phyloP scores from a whole-genome alignment of 2,797 vertebrate genomes.

The Pangasius macronema region DNA sequence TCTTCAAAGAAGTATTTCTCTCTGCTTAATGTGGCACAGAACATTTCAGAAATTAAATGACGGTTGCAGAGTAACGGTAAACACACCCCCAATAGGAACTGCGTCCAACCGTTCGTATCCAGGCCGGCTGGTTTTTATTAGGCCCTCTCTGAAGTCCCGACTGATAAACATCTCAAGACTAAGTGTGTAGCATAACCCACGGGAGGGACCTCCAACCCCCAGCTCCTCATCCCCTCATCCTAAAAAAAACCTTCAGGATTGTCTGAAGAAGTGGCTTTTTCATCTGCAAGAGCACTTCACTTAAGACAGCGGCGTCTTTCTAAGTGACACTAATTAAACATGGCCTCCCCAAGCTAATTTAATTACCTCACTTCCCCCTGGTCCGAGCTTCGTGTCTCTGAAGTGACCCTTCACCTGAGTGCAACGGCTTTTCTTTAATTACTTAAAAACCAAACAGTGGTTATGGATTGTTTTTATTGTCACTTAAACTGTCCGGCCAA shows the following conservation, averaged over 20 bases:
- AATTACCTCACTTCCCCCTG: slow-evolving; percentile 62
- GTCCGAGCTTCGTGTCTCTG: slow-evolving; percentile 46
- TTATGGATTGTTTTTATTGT: slow-evolving; percentile 27
- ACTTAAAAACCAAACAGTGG: slow-evolving; percentile 18
- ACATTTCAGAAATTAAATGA: slow-evolving; percentile 67
- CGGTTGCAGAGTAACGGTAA: slow-evolving; percentile 62
- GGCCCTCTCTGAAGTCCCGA: slow-evolving; percentile 22
- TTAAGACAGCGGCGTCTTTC: slow-evolving; percentile 60
- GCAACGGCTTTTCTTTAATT: slow-evolving; percentile 34
- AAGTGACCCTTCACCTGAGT: slow-evolving; percentile 46
- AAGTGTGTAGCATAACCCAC: slow-evolving; percentile 28
- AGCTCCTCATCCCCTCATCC: neutral
- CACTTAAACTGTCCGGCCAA: neutral
- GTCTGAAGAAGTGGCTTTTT: slow-evolving; percentile 19
- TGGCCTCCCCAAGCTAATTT: slow-evolving; percentile 62
- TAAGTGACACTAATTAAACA: slow-evolving; percentile 66
- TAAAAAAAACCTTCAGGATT: neutral
- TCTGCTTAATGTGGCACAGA: slow-evolving; percentile 60
- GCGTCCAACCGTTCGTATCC: slow-evolving; percentile 38
- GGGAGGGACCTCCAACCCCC: neutral
- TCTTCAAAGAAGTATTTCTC: slow-evolving; percentile 38
- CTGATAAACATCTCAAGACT: slow-evolving; percentile 49
- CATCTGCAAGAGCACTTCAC: slow-evolving; percentile 39
- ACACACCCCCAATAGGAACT: slow-evolving; percentile 49
- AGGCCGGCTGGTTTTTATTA: slow-evolving; percentile 48